Percentiles rank a stretch among this genome's conserved stretches.
These are phyloP conservation scores for Pipistrellus pygmaeus DNA, from an alignment of 2,797 vertebrate species.

Conservation along the genomic window DNA sequence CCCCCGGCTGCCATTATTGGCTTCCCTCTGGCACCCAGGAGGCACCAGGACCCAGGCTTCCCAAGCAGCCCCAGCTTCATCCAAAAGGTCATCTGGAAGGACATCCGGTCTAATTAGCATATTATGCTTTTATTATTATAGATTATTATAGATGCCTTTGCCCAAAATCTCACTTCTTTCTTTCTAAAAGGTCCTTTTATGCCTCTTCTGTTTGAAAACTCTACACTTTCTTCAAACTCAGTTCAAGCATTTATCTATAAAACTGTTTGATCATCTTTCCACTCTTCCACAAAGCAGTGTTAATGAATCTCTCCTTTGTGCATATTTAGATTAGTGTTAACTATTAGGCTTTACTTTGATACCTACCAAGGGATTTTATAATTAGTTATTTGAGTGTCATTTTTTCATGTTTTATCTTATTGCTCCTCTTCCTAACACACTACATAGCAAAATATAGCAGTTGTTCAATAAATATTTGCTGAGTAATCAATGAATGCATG, in stretches of 20 bases:
- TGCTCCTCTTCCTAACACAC: neutral
- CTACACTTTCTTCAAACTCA: neutral
- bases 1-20: too few relatives aligned
- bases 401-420: neutral
- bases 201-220: neutral
- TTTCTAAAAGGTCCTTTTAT: neutral
- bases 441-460: neutral
- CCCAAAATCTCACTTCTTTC: neutral
- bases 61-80: too few relatives aligned
- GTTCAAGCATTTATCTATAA: neutral
- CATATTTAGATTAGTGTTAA: neutral
- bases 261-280: neutral
- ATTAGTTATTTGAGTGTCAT: neutral
- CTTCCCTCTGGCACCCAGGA: too few relatives aligned
- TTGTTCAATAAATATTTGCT: neutral
- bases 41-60: too few relatives aligned
- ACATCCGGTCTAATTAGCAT: too few relatives aligned
- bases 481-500: neutral
- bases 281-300: neutral
- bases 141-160: neutral
- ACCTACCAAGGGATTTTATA: neutral
- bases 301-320: neutral
- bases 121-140: too few relatives aligned
- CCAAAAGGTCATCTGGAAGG: too few relatives aligned
- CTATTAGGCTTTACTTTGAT: neutral